phyloP scores from a whole-genome alignment of 2,888 invertebrate species.

The Eilema caniola region DNA sequence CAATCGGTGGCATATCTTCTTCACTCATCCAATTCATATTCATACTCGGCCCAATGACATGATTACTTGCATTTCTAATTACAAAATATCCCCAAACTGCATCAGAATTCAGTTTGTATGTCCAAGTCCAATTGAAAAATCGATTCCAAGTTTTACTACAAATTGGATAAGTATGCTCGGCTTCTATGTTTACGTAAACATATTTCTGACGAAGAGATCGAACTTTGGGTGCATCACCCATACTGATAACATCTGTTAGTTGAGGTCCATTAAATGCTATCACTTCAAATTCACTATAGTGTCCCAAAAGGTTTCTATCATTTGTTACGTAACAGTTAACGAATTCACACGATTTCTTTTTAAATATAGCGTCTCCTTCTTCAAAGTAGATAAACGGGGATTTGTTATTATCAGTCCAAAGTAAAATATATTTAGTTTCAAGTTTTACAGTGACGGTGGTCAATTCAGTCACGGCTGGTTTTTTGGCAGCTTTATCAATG shows the following conservation, averaged over 20 bases:
- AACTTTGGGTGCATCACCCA: conserved; percentile 54
- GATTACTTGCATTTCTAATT: conserved; percentile 59
- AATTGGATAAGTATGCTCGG: conserved; percentile 66
- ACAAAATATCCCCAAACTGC: conserved; percentile 69
- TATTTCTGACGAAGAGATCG: conserved; percentile 67
- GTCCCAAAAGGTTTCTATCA: conserved; percentile 56
- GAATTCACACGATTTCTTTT: conserved; percentile 63
- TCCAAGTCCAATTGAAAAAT: conserved; percentile 80
- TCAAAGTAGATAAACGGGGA: conserved; percentile 66
- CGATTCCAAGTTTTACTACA: conserved; percentile 59
- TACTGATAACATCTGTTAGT: conserved; percentile 40
- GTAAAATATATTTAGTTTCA: conserved; percentile 64
- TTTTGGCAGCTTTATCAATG: not conserved
- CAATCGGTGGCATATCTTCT: conserved; percentile 54
- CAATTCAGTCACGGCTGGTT: not conserved
- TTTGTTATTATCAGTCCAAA: conserved; percentile 66
- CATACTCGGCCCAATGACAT: conserved; percentile 62
- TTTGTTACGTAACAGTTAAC: conserved; percentile 72
- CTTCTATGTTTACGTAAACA: conserved; percentile 70
- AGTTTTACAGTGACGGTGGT: not conserved
- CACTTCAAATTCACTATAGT: conserved; percentile 65
- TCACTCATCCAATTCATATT: conserved; percentile 60
- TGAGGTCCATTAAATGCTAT: conserved; percentile 72
- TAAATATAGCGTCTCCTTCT: conserved; percentile 63
- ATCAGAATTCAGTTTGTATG: conserved; percentile 72